phyloP scores from a whole-genome alignment of 2,888 invertebrate species.

The Eupithecia centaureata region DNA sequence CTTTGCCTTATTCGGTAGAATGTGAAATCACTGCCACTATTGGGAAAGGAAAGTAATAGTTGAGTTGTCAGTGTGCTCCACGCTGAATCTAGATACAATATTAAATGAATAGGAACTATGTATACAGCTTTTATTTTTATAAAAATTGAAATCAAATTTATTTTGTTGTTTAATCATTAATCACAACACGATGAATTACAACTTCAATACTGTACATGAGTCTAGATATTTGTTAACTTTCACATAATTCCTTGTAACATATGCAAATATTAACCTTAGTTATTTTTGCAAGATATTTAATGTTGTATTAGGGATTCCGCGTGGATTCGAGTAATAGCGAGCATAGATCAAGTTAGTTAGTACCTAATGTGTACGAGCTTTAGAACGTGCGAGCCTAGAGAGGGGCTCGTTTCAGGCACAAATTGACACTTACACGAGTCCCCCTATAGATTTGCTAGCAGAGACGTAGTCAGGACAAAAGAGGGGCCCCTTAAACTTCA shows the following conservation, averaged over 20 bases:
- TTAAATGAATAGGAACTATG: slow-evolving; percentile 12
- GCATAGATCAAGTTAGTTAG: slow-evolving; percentile 74
- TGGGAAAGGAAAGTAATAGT: slow-evolving; percentile 45
- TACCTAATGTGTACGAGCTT: slow-evolving; percentile 66
- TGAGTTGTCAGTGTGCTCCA: slow-evolving; percentile 71
- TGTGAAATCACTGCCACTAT: slow-evolving; percentile 60
- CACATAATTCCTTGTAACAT: background rate
- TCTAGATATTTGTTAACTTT: no score
- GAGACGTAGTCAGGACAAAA: slow-evolving; percentile 18
- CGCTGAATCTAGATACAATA: slow-evolving; percentile 31
- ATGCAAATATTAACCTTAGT: background rate
- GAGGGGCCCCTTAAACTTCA: background rate
- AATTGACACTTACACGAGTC: slow-evolving; percentile 41
- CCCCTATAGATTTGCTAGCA: slow-evolving; percentile 51
- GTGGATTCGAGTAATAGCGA: slow-evolving; percentile 45
- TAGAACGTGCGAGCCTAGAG: slow-evolving; percentile 60
- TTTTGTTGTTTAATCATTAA: no score
- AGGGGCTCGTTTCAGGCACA: slow-evolving; percentile 37
- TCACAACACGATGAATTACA: background rate
- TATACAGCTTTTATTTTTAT: no score
- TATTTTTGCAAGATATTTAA: background rate
- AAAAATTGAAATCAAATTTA: no score
- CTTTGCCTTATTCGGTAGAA: slow-evolving; percentile 24
- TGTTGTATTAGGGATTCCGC: slow-evolving; percentile 20
- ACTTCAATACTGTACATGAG: no score